Percentiles rank a stretch among this genome's conserved stretches.
Conservation (phyloP, 2,113 vertebrate genomes). For the Mormyrus lacerda region DNA sequence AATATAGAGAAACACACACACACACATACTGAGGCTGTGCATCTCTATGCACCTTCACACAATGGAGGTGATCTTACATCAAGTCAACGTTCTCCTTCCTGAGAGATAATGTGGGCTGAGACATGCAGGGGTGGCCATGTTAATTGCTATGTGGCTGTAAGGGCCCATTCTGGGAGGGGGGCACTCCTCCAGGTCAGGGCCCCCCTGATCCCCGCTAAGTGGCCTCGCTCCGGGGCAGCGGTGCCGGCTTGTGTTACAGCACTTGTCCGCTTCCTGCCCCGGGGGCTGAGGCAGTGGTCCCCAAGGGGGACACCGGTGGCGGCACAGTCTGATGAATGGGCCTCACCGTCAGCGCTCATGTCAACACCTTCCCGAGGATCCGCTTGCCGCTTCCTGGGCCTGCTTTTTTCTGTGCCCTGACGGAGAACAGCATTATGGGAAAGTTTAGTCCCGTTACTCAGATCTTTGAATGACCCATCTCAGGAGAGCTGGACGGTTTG, state of each 20-base stretch:
- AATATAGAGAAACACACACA: background rate
- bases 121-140: background rate
- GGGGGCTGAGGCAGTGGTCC: background rate
- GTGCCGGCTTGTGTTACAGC: constrained; percentile 23
- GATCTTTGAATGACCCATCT: background rate
- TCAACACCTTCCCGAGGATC: constrained; percentile 40
- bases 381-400: constrained; percentile 40
- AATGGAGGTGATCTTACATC: background rate
- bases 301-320: background rate
- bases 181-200: background rate
- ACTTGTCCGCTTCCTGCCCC: constrained; percentile 25
- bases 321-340: constrained; percentile 67
- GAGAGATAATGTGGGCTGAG: constrained; percentile 7
- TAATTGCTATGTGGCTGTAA: background rate
- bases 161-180: background rate
- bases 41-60: background rate
- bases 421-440: constrained; percentile 60
- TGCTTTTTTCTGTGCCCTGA: constrained; percentile 60
- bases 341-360: constrained; percentile 59
- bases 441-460: constrained; percentile 35
- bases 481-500: background rate
- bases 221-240: constrained; percentile 1
- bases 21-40: background rate
- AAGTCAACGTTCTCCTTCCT: constrained; percentile 1
- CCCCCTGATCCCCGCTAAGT: constrained; percentile 11